phyloP scores from a whole-genome alignment of 1,140 invertebrate species.

The Leptinotarsa lineolata region DNA sequence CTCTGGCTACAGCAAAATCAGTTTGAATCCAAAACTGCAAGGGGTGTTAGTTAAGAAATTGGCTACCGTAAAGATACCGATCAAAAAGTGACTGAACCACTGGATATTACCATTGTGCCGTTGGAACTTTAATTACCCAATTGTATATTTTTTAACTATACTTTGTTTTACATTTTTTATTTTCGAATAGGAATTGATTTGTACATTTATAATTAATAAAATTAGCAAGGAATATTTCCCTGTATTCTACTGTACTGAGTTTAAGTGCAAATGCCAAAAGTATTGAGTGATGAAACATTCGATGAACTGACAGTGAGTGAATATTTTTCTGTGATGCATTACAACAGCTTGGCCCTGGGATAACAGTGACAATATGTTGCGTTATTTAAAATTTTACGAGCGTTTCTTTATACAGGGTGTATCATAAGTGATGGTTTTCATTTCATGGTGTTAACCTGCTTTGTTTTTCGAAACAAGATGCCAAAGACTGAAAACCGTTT shows the following conservation, averaged over 20 bases:
- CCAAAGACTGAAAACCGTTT: too few relatives aligned
- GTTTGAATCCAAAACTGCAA: conserved; percentile 58
- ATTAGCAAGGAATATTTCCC: neutral
- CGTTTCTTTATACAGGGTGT: too few relatives aligned
- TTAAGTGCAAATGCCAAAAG: neutral
- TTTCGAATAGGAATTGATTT: conserved; percentile 6
- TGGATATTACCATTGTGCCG: conserved; percentile 7
- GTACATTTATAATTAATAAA: conserved; percentile 1
- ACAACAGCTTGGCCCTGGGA: too few relatives aligned
- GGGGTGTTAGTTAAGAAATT: conserved; percentile 53
- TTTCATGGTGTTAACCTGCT: too few relatives aligned
- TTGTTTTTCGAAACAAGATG: too few relatives aligned
- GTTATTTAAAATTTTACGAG: too few relatives aligned
- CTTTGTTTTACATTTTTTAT: conserved; percentile 18
- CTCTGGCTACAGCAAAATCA: conserved; percentile 59
- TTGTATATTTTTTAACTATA: neutral
- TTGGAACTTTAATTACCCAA: too few relatives aligned
- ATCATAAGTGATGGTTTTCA: too few relatives aligned
- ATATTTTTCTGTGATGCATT: neutral
- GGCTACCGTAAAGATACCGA: conserved; percentile 35
- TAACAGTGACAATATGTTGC: too few relatives aligned
- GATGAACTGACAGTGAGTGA: neutral
- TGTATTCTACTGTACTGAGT: neutral
- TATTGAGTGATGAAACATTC: neutral
- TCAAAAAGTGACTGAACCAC: neutral